These are phyloP conservation scores for Eriosoma lanigerum DNA, from an alignment of 1,140 invertebrate species.

Conservation along the genomic window DNA sequence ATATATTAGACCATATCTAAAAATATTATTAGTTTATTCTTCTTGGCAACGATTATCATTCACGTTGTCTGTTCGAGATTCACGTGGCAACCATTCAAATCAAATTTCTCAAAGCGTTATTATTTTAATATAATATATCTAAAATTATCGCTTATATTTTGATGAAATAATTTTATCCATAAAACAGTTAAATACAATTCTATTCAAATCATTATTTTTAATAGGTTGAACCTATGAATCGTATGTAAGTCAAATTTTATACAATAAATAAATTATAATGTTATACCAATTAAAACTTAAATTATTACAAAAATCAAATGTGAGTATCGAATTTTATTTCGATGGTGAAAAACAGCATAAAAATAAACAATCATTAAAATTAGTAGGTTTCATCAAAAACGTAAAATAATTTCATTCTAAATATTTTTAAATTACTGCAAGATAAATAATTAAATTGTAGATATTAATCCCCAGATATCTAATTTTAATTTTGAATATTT, in stretches of 20 bases:
- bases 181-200: too few species aligned
- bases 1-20: slow-evolving; percentile 40
- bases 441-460: neutral
- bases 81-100: slow-evolving; percentile 49
- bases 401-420: neutral
- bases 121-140: neutral
- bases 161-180: neutral
- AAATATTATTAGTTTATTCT: slow-evolving; percentile 39
- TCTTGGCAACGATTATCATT: slow-evolving; percentile 29
- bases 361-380: slow-evolving; percentile 43
- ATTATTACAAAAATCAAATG: too few species aligned
- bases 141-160: neutral
- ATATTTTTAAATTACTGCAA: neutral
- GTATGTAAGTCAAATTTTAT: too few species aligned
- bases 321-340: slow-evolving; percentile 27
- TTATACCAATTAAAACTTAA: too few species aligned
- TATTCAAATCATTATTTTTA: too few species aligned
- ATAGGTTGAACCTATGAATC: too few species aligned
- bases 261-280: too few species aligned
- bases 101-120: slow-evolving; percentile 22
- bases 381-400: neutral
- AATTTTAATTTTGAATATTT: neutral
- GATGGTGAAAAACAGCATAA: slow-evolving; percentile 9
- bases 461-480: too few species aligned
- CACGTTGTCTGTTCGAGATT: slow-evolving; percentile 7